Evolutionary conservation across 2,888 invertebrate genomes (phyloP).

Genomic region (Zaprionus lineosus): DNA sequence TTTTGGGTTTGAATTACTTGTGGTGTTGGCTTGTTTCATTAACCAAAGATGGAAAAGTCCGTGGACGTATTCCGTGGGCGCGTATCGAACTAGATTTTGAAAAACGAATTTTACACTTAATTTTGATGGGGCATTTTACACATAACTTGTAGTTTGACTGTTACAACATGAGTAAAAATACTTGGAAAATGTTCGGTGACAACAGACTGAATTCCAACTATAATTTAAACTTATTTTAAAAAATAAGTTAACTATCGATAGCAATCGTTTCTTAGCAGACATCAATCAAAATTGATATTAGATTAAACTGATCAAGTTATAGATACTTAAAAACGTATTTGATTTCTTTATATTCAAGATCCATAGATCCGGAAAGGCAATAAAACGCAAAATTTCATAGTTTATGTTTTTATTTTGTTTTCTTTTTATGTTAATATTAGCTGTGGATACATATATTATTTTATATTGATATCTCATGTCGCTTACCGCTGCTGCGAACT

Average conservation of each 20-base stretch:
- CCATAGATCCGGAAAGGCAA: too few relatives aligned
- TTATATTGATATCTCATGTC: conserved; percentile 50
- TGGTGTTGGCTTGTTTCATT: background rate
- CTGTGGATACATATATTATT: conserved; percentile 42
- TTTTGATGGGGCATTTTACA: conserved; percentile 67
- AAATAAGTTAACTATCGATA: too few relatives aligned
- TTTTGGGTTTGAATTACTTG: background rate
- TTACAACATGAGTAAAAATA: conserved; percentile 41
- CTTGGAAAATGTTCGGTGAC: background rate
- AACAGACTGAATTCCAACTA: conserved; percentile 9
- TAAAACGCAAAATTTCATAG: too few relatives aligned
- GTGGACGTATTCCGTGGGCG: too few relatives aligned
- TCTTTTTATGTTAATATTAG: conserved; percentile 52
- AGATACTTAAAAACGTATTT: too few relatives aligned
- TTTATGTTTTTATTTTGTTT: conserved; percentile 13
- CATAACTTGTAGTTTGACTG: conserved; percentile 55
- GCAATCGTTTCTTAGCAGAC: too few relatives aligned
- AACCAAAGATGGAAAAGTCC: conserved; percentile 13
- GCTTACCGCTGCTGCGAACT: conserved; percentile 59
- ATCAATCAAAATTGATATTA: too few relatives aligned
- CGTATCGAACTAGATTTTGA: conserved; percentile 47
- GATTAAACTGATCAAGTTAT: too few relatives aligned
- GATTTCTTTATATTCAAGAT: too few relatives aligned
- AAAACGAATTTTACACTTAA: conserved; percentile 58
- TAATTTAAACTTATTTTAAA: too few relatives aligned